These are phyloP conservation scores for Troglohyphantes excavatus DNA, from an alignment of 2,888 invertebrate species.

Conservation along the genomic window DNA sequence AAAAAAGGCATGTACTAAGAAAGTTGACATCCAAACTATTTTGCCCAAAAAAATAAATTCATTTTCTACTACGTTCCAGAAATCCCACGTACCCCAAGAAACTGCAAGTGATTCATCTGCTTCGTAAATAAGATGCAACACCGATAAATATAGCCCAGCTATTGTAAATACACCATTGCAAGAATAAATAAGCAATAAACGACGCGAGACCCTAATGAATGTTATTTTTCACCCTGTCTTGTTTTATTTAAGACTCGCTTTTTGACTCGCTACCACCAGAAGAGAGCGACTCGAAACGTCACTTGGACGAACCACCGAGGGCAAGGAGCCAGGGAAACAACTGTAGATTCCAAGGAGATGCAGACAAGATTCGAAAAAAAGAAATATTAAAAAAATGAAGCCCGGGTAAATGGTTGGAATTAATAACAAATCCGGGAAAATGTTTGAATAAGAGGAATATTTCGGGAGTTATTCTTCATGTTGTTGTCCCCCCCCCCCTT, in stretches of 20 bases:
- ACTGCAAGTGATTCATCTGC: too few relatives aligned
- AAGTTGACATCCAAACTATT: too few relatives aligned
- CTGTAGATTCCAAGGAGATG: conserved; percentile 25
- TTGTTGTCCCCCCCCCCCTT: background rate
- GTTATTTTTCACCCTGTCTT: background rate
- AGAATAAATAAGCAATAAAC: conserved; percentile 36
- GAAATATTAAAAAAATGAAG: background rate
- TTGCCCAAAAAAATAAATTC: too few relatives aligned
- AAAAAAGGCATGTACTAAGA: too few relatives aligned
- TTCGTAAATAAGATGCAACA: background rate
- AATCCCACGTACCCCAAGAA: too few relatives aligned
- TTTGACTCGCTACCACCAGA: conserved; percentile 21
- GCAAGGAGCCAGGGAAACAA: conserved; percentile 64
- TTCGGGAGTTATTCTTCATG: background rate
- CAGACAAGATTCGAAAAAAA: background rate
- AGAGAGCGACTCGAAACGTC: conserved; percentile 24
- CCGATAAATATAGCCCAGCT: background rate
- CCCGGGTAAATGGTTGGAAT: conserved; percentile 14
- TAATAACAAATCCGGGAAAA: conserved; percentile 45
- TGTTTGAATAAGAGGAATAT: conserved; percentile 46
- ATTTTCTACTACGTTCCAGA: too few relatives aligned
- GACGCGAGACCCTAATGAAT: conserved; percentile 34
- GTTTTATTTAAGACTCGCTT: conserved; percentile 45
- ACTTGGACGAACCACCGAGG: conserved; percentile 35
- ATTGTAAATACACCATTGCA: conserved; percentile 19